A percentile compares a stretch with the other conserved stretches of the same genome.
Conservation (phyloP, 2,888 invertebrate species). For the Lamproptera curius region DNA sequence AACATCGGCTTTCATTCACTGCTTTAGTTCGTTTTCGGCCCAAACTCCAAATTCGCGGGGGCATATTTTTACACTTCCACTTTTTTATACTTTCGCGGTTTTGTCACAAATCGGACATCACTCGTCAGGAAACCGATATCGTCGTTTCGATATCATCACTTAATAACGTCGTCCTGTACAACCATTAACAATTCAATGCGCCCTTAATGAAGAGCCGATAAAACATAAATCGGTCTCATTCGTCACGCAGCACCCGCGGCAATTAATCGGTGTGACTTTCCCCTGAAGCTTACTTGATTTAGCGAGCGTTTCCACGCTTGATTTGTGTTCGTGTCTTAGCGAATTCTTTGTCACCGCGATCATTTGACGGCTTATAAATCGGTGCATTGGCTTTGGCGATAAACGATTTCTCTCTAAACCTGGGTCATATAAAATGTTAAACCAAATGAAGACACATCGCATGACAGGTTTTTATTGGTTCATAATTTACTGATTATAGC, state of each 20-base stretch:
- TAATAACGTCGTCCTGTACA: slow-evolving; percentile 57
- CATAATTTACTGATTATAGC: too few relatives aligned
- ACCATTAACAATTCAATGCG: slow-evolving; percentile 72
- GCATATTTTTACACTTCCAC: slow-evolving; percentile 25
- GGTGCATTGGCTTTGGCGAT: too few relatives aligned
- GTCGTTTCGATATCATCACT: slow-evolving; percentile 63
- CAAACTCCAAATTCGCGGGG: slow-evolving; percentile 38
- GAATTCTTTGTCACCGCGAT: slow-evolving; percentile 58
- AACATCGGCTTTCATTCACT: slow-evolving; percentile 51
- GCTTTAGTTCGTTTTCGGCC: slow-evolving; percentile 50
- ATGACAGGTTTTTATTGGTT: too few relatives aligned
- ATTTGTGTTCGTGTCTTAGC: slow-evolving; percentile 62
- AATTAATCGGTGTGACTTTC: slow-evolving; percentile 60
- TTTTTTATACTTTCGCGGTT: slow-evolving; percentile 42
- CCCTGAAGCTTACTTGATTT: slow-evolving; percentile 66
- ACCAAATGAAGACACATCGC: too few relatives aligned
- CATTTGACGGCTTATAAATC: slow-evolving; percentile 46
- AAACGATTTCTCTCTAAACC: too few relatives aligned
- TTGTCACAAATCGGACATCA: slow-evolving; percentile 39
- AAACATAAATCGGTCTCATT: slow-evolving; percentile 69
- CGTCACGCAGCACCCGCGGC: slow-evolving; percentile 53
- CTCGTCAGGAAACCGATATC: slow-evolving; percentile 52
- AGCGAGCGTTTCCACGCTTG: slow-evolving; percentile 53
- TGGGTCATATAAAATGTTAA: too few relatives aligned
- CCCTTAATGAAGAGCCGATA: slow-evolving; percentile 72